Percentiles rank a stretch among this genome's conserved stretches.
Conservation (phyloP, 2,113 vertebrate genomes). For the Cacatua alba region DNA sequence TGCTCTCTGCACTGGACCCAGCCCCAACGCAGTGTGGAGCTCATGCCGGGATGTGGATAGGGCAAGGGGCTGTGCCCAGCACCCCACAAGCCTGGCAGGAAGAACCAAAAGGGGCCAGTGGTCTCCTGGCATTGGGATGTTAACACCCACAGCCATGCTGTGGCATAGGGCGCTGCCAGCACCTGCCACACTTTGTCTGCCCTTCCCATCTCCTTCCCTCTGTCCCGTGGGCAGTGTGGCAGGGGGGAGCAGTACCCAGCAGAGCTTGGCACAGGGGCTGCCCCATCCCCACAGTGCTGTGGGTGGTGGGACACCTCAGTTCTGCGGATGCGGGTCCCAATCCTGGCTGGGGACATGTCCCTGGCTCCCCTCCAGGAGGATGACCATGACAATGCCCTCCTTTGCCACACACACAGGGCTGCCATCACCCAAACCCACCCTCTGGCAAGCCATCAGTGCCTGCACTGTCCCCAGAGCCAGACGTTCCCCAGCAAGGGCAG, state of each 20-base stretch:
- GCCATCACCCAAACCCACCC: neutral
- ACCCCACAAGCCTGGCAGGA: neutral
- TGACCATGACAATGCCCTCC: fast-evolving
- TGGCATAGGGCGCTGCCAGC: neutral
- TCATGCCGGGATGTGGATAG: fast-evolving
- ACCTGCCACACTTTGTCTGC: neutral
- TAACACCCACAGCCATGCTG: neutral
- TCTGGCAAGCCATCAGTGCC: neutral
- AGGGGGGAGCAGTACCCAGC: neutral
- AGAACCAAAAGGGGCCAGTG: neutral
- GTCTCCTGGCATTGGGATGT: neutral
- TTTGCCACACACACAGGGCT: fast-evolving
- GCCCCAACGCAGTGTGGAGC: fast-evolving
- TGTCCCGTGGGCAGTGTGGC: neutral
- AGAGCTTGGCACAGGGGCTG: neutral
- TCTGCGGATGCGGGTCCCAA: neutral
- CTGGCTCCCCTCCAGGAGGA: neutral
- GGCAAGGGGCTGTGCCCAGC: neutral
- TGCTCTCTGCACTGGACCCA: fast-evolving
- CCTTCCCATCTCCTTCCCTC: neutral
- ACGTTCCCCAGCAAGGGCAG: neutral
- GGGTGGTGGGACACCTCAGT: fast-evolving
- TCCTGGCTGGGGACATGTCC: neutral
- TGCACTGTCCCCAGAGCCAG: too few relatives aligned
- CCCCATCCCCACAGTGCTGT: neutral